These are phyloP conservation scores for Eucriotettix oculatus DNA, from an alignment of 2,888 invertebrate genomes.

Conservation along the genomic window DNA sequence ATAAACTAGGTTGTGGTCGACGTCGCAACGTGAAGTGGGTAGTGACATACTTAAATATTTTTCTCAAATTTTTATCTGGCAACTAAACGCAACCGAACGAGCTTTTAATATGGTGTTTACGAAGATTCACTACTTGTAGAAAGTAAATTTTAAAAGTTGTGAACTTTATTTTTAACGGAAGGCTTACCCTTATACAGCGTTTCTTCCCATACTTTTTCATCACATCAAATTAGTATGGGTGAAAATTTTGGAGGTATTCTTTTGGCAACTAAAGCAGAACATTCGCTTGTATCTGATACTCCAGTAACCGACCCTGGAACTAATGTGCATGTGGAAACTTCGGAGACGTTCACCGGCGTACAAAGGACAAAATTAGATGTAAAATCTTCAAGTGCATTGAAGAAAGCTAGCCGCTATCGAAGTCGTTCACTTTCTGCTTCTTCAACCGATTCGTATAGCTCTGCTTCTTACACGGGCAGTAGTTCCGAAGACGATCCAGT, in stretches of 20 bases:
- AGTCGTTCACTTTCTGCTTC: conserved; percentile 86
- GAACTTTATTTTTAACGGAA: no score
- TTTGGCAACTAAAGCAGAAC: conserved; percentile 18
- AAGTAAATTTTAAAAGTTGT: no score
- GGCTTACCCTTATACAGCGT: no score
- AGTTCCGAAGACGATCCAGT: conserved; percentile 86
- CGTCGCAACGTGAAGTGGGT: no score
- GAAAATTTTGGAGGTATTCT: neutral
- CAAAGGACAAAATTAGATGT: conserved; percentile 23
- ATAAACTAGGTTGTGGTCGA: no score
- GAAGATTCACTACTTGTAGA: no score
- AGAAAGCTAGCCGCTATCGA: conserved; percentile 74
- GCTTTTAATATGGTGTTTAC: no score
- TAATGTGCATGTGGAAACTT: conserved; percentile 30
- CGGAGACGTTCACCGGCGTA: conserved; percentile 1
- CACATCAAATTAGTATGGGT: neutral
- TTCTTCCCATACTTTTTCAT: neutral
- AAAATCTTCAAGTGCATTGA: conserved; percentile 55
- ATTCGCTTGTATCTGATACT: conserved; percentile 47
- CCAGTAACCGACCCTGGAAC: conserved; percentile 65
- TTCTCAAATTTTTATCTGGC: no score
- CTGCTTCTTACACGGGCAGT: conserved; percentile 59
- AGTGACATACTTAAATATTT: no score
- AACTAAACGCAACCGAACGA: no score
- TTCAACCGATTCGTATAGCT: conserved; percentile 89